A percentile compares a stretch with the other conserved stretches of the same genome.
These are phyloP conservation scores for Heliconius congener DNA, from an alignment of 1,140 invertebrate genomes.

Conservation along the genomic window DNA sequence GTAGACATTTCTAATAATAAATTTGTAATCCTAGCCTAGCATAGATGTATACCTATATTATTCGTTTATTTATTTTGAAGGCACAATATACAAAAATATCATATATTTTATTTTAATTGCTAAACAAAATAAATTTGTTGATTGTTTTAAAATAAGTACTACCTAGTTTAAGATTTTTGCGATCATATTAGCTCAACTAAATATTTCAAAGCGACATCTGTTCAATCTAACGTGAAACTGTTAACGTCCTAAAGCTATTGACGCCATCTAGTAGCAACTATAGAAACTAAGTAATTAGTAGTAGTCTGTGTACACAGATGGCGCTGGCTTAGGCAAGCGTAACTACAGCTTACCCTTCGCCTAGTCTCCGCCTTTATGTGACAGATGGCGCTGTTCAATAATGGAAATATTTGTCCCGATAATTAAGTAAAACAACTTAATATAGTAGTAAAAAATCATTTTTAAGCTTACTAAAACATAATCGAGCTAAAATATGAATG, in stretches of 20 bases:
- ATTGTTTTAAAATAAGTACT: neutral
- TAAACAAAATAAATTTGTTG: too few species aligned
- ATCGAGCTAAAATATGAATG: neutral
- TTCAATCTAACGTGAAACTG: neutral
- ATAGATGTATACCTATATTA: too few species aligned
- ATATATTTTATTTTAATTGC: too few species aligned
- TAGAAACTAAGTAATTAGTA: neutral
- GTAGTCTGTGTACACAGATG: too few species aligned
- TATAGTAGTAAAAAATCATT: neutral
- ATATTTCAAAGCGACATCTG: constrained; percentile 1
- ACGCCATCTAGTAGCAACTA: constrained; percentile 15
- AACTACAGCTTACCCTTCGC: too few species aligned
- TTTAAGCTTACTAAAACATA: neutral
- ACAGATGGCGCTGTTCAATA: constrained; percentile 29
- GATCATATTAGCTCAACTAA: neutral
- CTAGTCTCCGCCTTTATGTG: neutral
- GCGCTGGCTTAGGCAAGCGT: too few species aligned
- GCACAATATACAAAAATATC: too few species aligned
- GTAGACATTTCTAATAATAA: too few species aligned
- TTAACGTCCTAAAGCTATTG: neutral
- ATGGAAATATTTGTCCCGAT: neutral
- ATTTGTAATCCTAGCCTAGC: too few species aligned
- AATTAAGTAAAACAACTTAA: neutral
- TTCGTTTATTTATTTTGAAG: too few species aligned
- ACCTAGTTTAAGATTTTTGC: neutral